Base-by-base conservation (phyloP, 1,140 invertebrate genomes). In the Eubasilissa regina region DNA sequence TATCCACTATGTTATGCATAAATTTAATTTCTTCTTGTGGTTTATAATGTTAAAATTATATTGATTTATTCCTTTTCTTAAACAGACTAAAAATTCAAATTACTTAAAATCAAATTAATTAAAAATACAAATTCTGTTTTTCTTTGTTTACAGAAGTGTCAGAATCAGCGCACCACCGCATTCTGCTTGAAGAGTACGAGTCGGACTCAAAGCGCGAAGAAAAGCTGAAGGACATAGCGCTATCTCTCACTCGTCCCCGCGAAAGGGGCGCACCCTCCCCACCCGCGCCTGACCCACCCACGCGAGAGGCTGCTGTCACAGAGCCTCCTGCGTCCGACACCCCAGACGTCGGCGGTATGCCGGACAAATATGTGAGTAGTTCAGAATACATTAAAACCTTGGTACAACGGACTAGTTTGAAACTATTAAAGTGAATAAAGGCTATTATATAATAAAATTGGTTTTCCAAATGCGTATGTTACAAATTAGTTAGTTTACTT, bases 201-300 rank as follows among this genome's bases (percentile, higher is more conserved):
- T 90, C 90, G 80, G 91, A 92, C 81, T 92, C 87, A 56, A 90
- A 91, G 83, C 86, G 93, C 75, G 92, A 93, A 80, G 93, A 93
- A 77, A 91, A 94, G 84, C 85, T 94, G 77, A 91, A 93, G 70
- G 93, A 94, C 85, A 94, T 95, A 72, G 93, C 93, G 0, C 93
- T 93, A 12, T 94, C 93, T 4, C 89, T 94, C 56, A 94, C 93
- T 1, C 87, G 92, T 72, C 90, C 92, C 7, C 86, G 92, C 55
- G 89, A 89, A 0, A 86, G 91, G 1, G 83, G 90, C 83, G 85
- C 88, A 70, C 73, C 87, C 86, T 12, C 85, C 84, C 9, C 85
- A 85, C 17, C 87, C 87, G 75, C 81, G 85, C 81, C 87, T 84
- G 87, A 82, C 86, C 83, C 78, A 84, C 87, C 88, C 12, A 90